These are phyloP conservation scores for Xylota segnis DNA, from an alignment of 2,888 invertebrate species.

Conservation along the genomic window DNA sequence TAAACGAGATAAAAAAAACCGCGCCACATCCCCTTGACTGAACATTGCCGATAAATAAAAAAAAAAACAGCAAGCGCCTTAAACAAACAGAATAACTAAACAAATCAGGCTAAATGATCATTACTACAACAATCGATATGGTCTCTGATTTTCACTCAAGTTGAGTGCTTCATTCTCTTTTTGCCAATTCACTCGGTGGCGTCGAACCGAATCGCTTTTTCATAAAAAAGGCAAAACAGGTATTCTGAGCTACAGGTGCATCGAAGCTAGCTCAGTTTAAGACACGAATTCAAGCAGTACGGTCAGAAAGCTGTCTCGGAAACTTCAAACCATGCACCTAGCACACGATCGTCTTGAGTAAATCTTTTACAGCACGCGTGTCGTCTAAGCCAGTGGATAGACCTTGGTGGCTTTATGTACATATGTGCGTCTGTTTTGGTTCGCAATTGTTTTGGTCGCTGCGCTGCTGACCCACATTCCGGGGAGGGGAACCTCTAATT, in stretches of 20 bases:
- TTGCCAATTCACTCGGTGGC: not conserved
- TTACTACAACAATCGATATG: constrained; percentile 24
- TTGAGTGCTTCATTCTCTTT: constrained; percentile 24
- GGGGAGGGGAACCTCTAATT: not conserved
- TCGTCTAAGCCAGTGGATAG: constrained; percentile 23
- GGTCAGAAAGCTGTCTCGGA: constrained; percentile 10
- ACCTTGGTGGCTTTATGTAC: too few relatives aligned
- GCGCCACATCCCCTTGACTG: not conserved
- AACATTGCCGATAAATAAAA: not conserved
- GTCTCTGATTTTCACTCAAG: constrained; percentile 31
- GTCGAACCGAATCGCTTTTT: constrained; percentile 9
- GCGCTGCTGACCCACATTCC: constrained; percentile 57
- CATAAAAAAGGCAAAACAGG: constrained; percentile 50
- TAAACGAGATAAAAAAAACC: constrained; percentile 30
- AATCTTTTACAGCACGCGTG: constrained; percentile 25
- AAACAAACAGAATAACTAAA: constrained; percentile 13
- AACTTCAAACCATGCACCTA: constrained; percentile 11
- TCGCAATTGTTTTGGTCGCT: constrained; percentile 8
- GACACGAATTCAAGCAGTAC: constrained; percentile 28
- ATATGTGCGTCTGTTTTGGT: constrained; percentile 5
- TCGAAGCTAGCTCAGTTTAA: constrained; percentile 36
- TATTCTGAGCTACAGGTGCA: constrained; percentile 51
- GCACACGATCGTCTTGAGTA: constrained; percentile 35
- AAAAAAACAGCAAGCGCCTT: not conserved
- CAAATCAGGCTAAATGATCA: constrained; percentile 21